phyloP scores from a whole-genome alignment of 2,113 vertebrate species.

The Circaetus gallicus region DNA sequence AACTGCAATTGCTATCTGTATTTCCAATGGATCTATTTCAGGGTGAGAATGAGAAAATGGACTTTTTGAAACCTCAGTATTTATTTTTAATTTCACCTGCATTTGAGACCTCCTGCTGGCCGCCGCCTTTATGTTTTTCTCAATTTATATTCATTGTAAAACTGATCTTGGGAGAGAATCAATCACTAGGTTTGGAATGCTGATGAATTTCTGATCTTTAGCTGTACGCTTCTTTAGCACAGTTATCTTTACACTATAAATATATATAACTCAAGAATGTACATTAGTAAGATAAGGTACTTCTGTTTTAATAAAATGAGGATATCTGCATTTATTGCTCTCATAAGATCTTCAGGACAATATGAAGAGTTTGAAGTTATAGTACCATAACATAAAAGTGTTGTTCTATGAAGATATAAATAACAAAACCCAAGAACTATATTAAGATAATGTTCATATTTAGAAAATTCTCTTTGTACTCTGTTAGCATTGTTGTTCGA shows the following conservation, averaged over 20 bases:
- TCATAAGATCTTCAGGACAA: not conserved
- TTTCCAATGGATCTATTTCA: not conserved
- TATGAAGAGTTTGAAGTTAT: not conserved
- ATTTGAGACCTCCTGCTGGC: not conserved
- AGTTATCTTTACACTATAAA: not conserved
- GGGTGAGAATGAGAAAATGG: not conserved
- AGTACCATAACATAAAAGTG: not conserved
- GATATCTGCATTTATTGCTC: not conserved
- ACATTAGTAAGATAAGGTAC: not conserved
- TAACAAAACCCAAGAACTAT: not conserved
- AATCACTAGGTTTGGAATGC: not conserved
- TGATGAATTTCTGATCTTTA: not conserved
- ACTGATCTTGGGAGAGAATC: not conserved
- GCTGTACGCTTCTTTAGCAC: not conserved
- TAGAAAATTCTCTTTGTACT: not conserved
- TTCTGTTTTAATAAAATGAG: not conserved
- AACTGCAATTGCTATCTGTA: not conserved
- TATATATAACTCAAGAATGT: not conserved
- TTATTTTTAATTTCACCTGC: slow-evolving; percentile 42
- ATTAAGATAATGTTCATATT: not conserved
- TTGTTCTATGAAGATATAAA: not conserved
- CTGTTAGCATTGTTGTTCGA: not conserved
- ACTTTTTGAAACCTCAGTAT: not conserved
- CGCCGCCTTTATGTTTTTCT: not conserved
- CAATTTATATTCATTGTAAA: slow-evolving; percentile 2